phyloP scores from a whole-genome alignment of 2,797 vertebrate species.

The Heliangelus exortis region DNA sequence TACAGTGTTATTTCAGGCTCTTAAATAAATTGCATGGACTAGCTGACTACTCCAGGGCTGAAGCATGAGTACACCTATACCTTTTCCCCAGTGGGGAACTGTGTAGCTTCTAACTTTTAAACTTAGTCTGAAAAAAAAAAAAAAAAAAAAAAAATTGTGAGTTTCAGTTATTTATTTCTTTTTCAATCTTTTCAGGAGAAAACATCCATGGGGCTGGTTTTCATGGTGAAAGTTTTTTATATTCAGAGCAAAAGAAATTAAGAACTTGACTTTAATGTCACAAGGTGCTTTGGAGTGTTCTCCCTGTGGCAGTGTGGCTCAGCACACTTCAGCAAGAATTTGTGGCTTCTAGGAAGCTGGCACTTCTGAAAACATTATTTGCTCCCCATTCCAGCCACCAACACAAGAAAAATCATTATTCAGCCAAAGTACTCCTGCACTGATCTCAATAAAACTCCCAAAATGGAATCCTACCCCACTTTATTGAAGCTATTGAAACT shows the following conservation, averaged over 20 bases:
- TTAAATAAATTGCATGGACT: background rate
- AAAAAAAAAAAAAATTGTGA: background rate
- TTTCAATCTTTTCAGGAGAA: background rate
- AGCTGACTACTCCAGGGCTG: background rate
- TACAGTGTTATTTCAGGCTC: background rate
- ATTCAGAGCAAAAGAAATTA: background rate
- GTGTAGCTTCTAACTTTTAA: background rate
- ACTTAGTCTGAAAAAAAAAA: background rate
- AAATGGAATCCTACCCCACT: background rate
- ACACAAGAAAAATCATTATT: background rate
- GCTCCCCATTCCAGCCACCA: background rate
- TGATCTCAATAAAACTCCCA: background rate
- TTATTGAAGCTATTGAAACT: constrained; percentile 21
- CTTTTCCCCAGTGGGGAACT: background rate
- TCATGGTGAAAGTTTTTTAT: background rate
- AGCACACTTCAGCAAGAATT: background rate
- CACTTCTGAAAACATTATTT: background rate
- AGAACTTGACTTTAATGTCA: background rate
- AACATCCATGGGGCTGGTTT: background rate
- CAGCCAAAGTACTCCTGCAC: background rate
- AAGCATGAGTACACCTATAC: background rate
- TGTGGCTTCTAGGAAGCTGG: background rate
- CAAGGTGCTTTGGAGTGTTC: background rate
- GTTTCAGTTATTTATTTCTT: background rate
- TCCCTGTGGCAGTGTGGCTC: background rate